Evolutionary conservation across 2,888 invertebrate genomes (phyloP).

Genomic region (Melanotus villosus): DNA sequence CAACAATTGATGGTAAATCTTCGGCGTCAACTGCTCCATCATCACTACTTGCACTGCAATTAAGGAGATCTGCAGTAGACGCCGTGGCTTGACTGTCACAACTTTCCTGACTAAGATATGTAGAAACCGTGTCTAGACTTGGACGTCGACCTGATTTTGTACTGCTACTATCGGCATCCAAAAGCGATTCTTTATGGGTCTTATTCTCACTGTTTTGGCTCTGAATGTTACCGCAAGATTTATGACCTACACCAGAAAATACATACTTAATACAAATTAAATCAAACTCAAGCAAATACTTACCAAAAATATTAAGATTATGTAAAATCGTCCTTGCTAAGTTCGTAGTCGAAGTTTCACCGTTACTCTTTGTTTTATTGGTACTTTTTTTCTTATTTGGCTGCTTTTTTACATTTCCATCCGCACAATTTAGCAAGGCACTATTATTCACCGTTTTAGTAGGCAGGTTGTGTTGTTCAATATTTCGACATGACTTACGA

Average conservation of each 20-base stretch:
- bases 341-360: constrained; percentile 73
- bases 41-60: constrained; percentile 62
- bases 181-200: constrained; percentile 63
- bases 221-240: constrained; percentile 59
- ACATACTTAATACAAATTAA: too few relatives aligned
- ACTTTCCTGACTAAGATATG: constrained; percentile 90
- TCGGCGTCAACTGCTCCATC: constrained; percentile 55
- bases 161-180: constrained; percentile 80
- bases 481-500: constrained; percentile 58
- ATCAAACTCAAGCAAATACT: too few relatives aligned
- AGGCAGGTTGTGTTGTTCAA: constrained; percentile 29
- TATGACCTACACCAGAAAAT: constrained; percentile 67
- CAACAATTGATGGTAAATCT: constrained; percentile 62
- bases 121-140: constrained; percentile 90
- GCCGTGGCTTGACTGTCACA: constrained; percentile 73
- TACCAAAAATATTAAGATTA: constrained; percentile 86
- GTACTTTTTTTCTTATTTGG: constrained; percentile 68
- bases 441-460: constrained; percentile 28
- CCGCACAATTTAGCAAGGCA: constrained; percentile 13
- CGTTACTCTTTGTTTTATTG: constrained; percentile 63
- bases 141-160: constrained; percentile 84
- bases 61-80: constrained; percentile 64
- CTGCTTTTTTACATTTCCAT: constrained; percentile 61
- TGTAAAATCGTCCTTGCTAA: constrained; percentile 85
- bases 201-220: constrained; percentile 60